These are phyloP conservation scores for Festucalex cinctus DNA, from an alignment of 2,113 vertebrate species.

Conservation along the genomic window DNA sequence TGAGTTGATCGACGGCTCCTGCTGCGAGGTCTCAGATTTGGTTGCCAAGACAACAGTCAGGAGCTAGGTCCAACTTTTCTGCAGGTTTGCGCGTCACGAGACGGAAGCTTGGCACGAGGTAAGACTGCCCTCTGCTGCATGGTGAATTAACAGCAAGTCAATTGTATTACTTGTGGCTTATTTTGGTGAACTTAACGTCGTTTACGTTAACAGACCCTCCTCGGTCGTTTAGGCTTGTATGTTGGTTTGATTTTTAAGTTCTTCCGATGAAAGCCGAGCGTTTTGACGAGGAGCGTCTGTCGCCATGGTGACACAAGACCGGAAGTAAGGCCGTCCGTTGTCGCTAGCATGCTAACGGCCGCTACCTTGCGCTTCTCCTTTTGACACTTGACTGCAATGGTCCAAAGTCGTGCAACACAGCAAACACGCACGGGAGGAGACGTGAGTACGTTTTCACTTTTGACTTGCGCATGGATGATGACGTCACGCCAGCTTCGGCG, in stretches of 20 bases:
- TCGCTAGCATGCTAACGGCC: not conserved
- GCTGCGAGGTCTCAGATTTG: not conserved
- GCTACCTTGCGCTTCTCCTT: not conserved
- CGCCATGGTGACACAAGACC: not conserved
- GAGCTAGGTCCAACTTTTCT: too few relatives aligned
- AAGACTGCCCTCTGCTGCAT: not conserved
- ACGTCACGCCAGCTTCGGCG: not conserved
- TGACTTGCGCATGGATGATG: too few relatives aligned
- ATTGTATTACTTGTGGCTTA: not conserved
- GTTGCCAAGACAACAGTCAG: not conserved
- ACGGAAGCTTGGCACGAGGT: not conserved
- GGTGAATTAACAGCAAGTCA: not conserved
- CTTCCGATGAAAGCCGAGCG: too few relatives aligned
- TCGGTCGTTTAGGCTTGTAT: too few relatives aligned
- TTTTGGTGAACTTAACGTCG: not conserved
- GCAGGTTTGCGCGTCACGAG: too few relatives aligned
- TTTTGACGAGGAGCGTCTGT: not conserved
- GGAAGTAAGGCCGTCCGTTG: not conserved
- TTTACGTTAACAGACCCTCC: not conserved
- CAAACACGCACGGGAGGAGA: not conserved
- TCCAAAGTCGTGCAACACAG: not conserved
- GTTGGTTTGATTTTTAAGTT: too few relatives aligned
- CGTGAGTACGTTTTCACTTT: not conserved
- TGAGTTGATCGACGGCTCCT: not conserved
- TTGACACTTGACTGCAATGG: not conserved